phyloP scores from a whole-genome alignment of 2,888 invertebrate genomes.

The Trilocha varians region DNA sequence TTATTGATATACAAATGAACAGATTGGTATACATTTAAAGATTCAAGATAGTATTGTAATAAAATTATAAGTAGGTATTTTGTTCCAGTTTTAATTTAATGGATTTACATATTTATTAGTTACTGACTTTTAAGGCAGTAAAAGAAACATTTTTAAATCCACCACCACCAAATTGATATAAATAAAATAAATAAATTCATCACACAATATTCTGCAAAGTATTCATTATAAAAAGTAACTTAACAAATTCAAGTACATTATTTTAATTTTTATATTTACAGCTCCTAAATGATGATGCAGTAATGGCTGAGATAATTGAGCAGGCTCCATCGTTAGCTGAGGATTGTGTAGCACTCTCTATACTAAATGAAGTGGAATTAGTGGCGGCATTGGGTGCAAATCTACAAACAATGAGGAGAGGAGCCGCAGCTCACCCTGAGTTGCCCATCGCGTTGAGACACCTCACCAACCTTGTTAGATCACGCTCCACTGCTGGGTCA shows the following conservation, averaged over 20 bases:
- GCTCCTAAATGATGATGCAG: conserved; percentile 58
- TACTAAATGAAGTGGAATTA: conserved; percentile 84
- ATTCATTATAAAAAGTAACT: too few relatives aligned
- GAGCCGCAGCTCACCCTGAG: conserved; percentile 79
- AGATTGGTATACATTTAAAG: too few relatives aligned
- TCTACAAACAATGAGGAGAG: conserved; percentile 77
- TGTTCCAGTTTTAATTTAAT: too few relatives aligned
- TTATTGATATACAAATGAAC: too few relatives aligned
- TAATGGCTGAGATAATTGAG: conserved; percentile 79
- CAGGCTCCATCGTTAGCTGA: conserved; percentile 79
- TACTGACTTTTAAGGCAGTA: too few relatives aligned
- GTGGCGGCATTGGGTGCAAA: conserved; percentile 79
- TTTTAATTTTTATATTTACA: conserved; percentile 18
- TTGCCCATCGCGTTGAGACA: conserved; percentile 79
- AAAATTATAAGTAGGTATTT: too few relatives aligned
- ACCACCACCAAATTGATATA: too few relatives aligned
- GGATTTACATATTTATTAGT: too few relatives aligned
- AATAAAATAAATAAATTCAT: too few relatives aligned
- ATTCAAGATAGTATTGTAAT: too few relatives aligned
- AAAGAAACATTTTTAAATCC: too few relatives aligned
- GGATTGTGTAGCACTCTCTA: conserved; percentile 81
- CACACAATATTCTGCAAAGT: too few relatives aligned
- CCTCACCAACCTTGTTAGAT: conserved; percentile 73
- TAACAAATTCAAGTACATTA: neutral
- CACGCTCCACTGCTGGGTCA: conserved; percentile 34